Evolutionary conservation across 2,797 vertebrate genomes (phyloP).

Genomic region (Numenius phaeopus): DNA sequence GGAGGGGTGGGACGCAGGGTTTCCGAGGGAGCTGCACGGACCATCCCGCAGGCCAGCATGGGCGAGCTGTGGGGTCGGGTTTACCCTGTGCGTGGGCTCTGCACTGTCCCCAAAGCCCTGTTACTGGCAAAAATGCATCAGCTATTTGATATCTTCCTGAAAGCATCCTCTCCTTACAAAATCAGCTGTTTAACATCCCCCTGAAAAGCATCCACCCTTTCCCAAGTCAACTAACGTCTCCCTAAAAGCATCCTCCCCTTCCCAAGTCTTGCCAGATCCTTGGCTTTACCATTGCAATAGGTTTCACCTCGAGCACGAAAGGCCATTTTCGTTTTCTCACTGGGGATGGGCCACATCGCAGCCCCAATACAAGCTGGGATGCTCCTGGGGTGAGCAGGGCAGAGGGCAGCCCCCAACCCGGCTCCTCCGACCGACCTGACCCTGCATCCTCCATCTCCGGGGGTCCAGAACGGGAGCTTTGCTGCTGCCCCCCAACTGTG

Average conservation of each 20-base stretch:
- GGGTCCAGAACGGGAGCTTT: neutral
- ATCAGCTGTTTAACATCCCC: neutral
- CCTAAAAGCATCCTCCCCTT: neutral
- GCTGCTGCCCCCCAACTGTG: neutral
- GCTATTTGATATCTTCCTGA: neutral
- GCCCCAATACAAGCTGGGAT: neutral
- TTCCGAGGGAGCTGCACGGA: fast-evolving
- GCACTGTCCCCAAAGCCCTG: neutral
- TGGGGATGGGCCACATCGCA: fast-evolving
- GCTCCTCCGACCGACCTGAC: fast-evolving
- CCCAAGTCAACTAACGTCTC: no score
- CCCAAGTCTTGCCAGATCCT: neutral
- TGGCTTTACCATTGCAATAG: neutral
- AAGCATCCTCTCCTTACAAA: neutral
- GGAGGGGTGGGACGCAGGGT: fast-evolving
- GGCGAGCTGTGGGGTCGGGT: neutral
- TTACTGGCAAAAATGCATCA: neutral
- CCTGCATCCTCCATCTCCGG: neutral
- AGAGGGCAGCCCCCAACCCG: neutral
- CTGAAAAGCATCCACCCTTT: neutral
- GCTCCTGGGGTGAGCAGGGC: neutral
- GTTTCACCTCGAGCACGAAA: fast-evolving
- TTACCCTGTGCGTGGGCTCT: neutral
- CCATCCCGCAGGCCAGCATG: neutral
- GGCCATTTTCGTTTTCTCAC: neutral